Evolutionary conservation across 2,113 vertebrate genomes (phyloP), one percentile per base, ranked within the genome.

Genomic region (Pollimyrus isidori): DNA sequence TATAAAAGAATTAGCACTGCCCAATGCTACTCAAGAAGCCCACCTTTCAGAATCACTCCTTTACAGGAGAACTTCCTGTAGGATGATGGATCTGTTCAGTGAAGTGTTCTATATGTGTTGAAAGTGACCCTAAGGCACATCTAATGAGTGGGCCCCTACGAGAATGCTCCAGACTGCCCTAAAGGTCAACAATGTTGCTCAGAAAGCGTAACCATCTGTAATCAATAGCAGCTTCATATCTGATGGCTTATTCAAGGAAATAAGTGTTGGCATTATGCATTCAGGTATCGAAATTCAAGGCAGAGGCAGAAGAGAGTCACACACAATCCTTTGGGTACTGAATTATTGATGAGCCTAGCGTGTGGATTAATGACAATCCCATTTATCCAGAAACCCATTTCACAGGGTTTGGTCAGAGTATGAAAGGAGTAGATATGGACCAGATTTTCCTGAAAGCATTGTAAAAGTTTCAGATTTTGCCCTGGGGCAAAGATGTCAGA

Each of bases 191-290:
- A 3, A 30, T 53, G 85, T 26, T 5, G 13, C 46, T 15, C 48
- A 85, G 82, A 45, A 85, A 85, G 82, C 26, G 4, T 10, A 49
- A 86, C 83, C 46, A 45, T 86, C 52, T 39, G n/a, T 42, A 89
- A 83, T 65, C 82, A 89, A 65, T 86, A 45, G 42, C 56, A 56
- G 46, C 62, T 80, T 86, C 83, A 86, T 86, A 26, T 45, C 76
- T 50, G 15, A 52, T 46, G 80, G 87, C 53, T 84, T 85, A 26
- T 39, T 46, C 52, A 56, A 84, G 56, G 52, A 73, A 76, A 76
- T 76, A 85, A 89, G 62, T 52, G 56, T 58, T 46, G 80, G 39
- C 11, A 83, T 89, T 23, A 89, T 84, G 56, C 42, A 89, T 86
- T 86, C 62, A 89, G 49, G 15, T 35, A 23, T 86, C 89, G 46